Evolutionary conservation across 2,113 vertebrate genomes (phyloP).

Genomic region (Penelope pileata): DNA sequence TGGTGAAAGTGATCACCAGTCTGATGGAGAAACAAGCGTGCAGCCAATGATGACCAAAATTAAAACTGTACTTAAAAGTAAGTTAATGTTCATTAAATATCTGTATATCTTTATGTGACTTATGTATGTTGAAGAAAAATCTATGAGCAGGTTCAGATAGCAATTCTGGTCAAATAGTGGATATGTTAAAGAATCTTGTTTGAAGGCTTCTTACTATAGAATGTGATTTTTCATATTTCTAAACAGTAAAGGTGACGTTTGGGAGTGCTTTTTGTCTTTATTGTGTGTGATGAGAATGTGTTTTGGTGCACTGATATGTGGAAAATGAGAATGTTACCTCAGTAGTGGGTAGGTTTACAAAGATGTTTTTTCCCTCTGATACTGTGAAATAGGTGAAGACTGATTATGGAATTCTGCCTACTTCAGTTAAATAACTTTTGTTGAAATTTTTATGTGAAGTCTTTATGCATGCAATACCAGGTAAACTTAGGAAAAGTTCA

Average conservation of each 20-base stretch:
- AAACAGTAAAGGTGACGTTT: background rate
- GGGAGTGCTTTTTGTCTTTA: background rate
- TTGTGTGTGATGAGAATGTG: background rate
- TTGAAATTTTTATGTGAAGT: background rate
- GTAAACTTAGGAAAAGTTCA: background rate
- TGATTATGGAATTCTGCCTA: background rate
- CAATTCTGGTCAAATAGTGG: background rate
- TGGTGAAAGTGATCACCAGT: constrained; percentile 93
- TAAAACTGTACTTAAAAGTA: constrained; percentile 99
- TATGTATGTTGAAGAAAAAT: background rate
- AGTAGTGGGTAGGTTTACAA: background rate
- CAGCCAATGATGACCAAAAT: constrained; percentile 99
- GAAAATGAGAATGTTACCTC: background rate
- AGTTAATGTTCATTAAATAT: constrained; percentile 60
- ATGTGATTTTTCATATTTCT: background rate
- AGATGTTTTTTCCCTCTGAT: background rate
- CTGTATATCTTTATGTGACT: accelerated
- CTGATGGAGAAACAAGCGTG: constrained; percentile 92
- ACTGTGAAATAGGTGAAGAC: background rate
- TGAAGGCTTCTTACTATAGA: background rate
- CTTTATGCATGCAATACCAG: background rate
- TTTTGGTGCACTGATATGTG: background rate
- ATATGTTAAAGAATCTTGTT: background rate
- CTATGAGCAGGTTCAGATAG: background rate
- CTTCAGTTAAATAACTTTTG: background rate